Percentiles rank a stretch among this genome's conserved stretches.
Conservation (phyloP, 2,888 invertebrate genomes). For the Ornithoptera alexandrae region DNA sequence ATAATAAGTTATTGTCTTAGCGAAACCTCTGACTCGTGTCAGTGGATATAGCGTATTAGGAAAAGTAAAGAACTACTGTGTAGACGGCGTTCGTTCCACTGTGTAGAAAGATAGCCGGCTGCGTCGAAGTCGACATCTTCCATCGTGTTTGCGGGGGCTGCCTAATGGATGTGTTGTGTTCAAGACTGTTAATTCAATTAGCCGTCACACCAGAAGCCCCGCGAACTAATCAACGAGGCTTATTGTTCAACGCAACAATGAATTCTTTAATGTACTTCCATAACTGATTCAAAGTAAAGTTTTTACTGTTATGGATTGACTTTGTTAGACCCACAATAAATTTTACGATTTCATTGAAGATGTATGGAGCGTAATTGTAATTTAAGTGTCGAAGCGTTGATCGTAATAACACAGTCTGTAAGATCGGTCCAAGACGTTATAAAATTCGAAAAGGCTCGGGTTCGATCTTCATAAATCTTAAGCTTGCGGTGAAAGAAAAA, state of each 20-base stretch:
- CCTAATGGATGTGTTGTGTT: conserved; percentile 73
- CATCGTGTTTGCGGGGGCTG: conserved; percentile 53
- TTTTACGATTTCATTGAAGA: conserved; percentile 12
- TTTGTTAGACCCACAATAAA: conserved; percentile 10
- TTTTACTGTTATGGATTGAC: conserved; percentile 10
- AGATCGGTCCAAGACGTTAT: no score
- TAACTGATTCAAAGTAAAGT: conserved; percentile 12
- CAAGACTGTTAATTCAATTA: conserved; percentile 72
- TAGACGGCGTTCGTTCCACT: no score
- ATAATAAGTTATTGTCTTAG: no score
- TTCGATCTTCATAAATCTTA: no score
- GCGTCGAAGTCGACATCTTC: conserved; percentile 37
- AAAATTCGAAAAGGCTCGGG: no score
- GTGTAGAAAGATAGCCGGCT: conserved; percentile 12
- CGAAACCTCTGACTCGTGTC: no score
- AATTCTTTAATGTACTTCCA: conserved; percentile 45
- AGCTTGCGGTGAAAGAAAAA: no score
- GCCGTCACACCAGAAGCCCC: conserved; percentile 48
- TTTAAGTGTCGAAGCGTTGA: background rate
- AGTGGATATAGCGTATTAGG: no score
- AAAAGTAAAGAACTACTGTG: no score
- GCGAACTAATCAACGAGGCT: conserved; percentile 57
- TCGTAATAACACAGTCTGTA: background rate
- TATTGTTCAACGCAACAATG: conserved; percentile 62
- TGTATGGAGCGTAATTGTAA: background rate